Percentiles rank a stretch among this genome's conserved stretches.
These are phyloP conservation scores for Meloidogyne hapla DNA, from an alignment of 1,140 invertebrate species.

Conservation along the genomic window DNA sequence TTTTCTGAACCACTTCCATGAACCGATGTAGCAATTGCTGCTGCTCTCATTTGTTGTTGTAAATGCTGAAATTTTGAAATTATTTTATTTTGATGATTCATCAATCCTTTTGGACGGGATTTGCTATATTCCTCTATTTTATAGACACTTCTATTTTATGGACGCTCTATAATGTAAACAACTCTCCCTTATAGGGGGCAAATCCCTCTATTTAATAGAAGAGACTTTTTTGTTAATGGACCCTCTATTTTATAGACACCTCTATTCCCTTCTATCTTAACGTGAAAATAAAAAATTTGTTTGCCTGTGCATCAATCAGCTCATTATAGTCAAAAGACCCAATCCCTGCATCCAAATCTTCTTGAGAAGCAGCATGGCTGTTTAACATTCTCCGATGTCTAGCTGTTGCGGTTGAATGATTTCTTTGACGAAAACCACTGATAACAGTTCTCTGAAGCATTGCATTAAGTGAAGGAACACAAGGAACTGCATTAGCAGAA, in stretches of 20 bases:
- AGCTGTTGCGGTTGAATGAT: conserved; percentile 26
- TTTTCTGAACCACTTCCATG: conserved; percentile 23
- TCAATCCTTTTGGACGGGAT: no score
- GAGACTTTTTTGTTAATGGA: neutral
- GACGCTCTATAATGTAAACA: no score
- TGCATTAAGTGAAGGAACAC: conserved; percentile 54
- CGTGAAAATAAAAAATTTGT: neutral
- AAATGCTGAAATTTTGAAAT: conserved; percentile 16
- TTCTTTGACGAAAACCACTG: conserved; percentile 34
- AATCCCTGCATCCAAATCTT: conserved; percentile 59
- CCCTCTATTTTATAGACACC: conserved; percentile 15
- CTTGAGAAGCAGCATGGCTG: conserved; percentile 43
- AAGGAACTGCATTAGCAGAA: conserved; percentile 65
- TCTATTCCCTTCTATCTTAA: no score
- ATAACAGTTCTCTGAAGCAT: conserved; percentile 26
- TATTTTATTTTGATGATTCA: neutral
- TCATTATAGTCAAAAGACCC: conserved; percentile 64
- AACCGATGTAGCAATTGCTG: neutral
- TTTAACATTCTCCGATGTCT: conserved; percentile 10
- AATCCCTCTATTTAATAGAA: no score
- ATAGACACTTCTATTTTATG: neutral
- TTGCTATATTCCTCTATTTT: no score
- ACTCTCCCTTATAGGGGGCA: no score
- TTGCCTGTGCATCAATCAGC: conserved; percentile 57
- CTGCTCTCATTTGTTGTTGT: conserved; percentile 18